Evolutionary conservation across 2,888 invertebrate species (phyloP).

Genomic region (Phorcus lineatus): DNA sequence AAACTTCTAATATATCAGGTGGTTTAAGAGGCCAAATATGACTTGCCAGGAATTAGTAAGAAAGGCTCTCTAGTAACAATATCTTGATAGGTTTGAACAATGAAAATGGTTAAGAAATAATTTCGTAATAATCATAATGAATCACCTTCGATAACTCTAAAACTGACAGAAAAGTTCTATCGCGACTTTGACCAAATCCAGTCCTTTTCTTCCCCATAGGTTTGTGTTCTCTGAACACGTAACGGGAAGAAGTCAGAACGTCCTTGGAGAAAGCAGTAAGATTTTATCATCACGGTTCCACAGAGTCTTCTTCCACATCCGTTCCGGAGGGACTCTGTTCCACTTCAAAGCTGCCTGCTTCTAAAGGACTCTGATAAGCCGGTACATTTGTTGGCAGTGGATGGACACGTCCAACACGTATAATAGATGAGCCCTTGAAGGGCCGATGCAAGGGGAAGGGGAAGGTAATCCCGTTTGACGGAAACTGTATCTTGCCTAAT

Average conservation of each 20-base stretch:
- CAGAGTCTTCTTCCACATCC: background rate
- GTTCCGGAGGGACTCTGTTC: background rate
- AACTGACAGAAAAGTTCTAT: too few species aligned
- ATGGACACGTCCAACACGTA: background rate
- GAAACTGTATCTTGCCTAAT: slow-evolving; percentile 42
- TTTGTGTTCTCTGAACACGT: too few species aligned
- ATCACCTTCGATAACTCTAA: too few species aligned
- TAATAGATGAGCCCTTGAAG: slow-evolving; percentile 1
- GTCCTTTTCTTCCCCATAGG: too few species aligned
- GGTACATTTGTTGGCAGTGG: background rate
- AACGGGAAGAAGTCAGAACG: background rate
- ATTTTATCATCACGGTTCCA: background rate
- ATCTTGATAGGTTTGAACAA: too few species aligned
- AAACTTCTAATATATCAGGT: too few species aligned
- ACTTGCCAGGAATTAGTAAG: too few species aligned
- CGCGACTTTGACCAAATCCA: too few species aligned
- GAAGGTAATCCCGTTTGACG: slow-evolving; percentile 22
- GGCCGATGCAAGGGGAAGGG: slow-evolving; percentile 2
- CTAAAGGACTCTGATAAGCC: background rate
- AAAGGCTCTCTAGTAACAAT: too few species aligned
- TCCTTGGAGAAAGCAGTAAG: background rate
- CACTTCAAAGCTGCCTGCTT: background rate
- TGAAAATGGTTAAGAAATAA: too few species aligned
- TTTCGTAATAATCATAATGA: too few species aligned
- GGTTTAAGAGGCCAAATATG: too few species aligned